These are phyloP conservation scores for Coracopsis vasa DNA, from an alignment of 2,113 vertebrate genomes.

Conservation along the genomic window DNA sequence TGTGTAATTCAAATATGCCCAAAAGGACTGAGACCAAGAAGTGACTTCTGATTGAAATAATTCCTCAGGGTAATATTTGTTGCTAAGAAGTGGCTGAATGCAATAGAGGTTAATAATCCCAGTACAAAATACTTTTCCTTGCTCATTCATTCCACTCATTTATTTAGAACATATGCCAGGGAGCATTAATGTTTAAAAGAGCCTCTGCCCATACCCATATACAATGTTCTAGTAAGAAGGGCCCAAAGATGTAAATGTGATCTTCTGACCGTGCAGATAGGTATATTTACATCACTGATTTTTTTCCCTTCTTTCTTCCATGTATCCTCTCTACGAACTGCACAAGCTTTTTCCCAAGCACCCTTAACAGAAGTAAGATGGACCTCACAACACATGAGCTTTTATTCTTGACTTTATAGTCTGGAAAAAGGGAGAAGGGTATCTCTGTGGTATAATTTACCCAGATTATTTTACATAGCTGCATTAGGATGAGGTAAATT, in stretches of 20 bases:
- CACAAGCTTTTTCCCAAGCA: background rate
- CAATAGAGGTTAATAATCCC: constrained; percentile 52
- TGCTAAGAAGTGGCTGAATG: constrained; percentile 36
- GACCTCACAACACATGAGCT: background rate
- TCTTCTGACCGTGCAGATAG: background rate
- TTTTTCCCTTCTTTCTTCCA: background rate
- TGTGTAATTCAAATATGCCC: background rate
- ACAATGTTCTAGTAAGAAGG: background rate
- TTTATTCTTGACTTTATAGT: background rate
- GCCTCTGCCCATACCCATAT: background rate
- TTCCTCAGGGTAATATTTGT: constrained; percentile 22
- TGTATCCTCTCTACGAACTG: background rate
- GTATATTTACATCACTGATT: background rate
- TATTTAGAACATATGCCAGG: constrained; percentile 48
- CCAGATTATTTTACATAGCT: background rate
- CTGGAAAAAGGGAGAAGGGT: background rate
- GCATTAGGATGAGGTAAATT: background rate
- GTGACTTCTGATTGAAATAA: constrained; percentile 32
- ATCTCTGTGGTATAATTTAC: background rate
- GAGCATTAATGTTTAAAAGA: constrained; percentile 48
- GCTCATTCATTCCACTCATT: background rate
- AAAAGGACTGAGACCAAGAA: background rate
- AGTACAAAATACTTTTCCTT: constrained; percentile 37
- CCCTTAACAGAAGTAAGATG: background rate
- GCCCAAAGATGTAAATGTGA: background rate